Conservation (phyloP, 2,888 invertebrate species). For the Autographa pulchrina region DNA sequence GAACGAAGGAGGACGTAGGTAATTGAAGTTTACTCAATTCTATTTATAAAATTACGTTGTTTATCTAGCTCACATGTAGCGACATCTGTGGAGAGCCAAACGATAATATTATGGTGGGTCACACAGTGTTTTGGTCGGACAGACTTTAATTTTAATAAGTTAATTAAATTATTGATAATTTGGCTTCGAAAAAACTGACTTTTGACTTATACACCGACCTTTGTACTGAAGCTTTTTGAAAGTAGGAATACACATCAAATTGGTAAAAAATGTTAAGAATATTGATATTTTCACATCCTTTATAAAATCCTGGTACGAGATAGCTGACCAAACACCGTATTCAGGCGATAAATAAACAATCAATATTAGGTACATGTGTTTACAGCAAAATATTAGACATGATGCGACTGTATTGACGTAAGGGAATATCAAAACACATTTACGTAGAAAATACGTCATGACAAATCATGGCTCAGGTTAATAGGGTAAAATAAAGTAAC, state of each 20-base stretch:
- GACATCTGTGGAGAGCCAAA: slow-evolving; percentile 11
- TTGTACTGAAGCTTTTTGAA: too few relatives aligned
- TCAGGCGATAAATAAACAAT: slow-evolving; percentile 2
- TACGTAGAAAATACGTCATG: slow-evolving; percentile 60
- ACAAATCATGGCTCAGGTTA: slow-evolving; percentile 50
- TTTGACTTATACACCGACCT: too few relatives aligned
- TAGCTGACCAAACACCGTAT: background rate
- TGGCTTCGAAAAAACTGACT: too few relatives aligned
- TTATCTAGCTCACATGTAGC: slow-evolving; percentile 18
- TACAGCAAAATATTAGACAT: slow-evolving; percentile 32
- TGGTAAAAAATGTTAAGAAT: background rate
- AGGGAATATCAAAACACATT: slow-evolving; percentile 29
- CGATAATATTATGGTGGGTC: slow-evolving; percentile 21
- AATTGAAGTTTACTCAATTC: slow-evolving; percentile 18
- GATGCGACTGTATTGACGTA: slow-evolving; percentile 28
- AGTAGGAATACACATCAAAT: too few relatives aligned
- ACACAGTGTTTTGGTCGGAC: too few relatives aligned
- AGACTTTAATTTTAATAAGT: too few relatives aligned
- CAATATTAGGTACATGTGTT: slow-evolving; percentile 19
- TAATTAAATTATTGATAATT: too few relatives aligned
- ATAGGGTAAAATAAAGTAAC: slow-evolving; percentile 59
- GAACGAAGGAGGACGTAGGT: slow-evolving; percentile 7
- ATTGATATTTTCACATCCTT: slow-evolving; percentile 26
- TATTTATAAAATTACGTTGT: slow-evolving; percentile 29
- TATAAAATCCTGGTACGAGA: background rate